Conservation (phyloP, 2,888 invertebrate genomes). For the Alitta virens region DNA sequence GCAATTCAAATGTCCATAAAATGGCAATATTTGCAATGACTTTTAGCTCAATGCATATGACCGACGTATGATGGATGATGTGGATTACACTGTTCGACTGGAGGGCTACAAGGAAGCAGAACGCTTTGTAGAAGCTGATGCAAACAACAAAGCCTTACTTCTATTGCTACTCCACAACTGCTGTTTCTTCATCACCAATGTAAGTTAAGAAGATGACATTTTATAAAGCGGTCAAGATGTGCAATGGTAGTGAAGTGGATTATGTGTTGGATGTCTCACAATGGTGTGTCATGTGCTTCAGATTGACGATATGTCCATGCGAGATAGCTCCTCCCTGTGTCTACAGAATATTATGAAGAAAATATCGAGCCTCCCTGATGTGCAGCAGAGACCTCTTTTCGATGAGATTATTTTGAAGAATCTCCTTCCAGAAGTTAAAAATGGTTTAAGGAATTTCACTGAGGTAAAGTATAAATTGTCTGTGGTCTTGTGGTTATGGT, state of each 20-base stretch:
- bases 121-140: background rate
- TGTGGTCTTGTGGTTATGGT: too few relatives aligned
- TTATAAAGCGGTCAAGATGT: too few relatives aligned
- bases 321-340: constrained; percentile 75
- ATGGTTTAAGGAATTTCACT: constrained; percentile 70
- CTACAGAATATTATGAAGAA: constrained; percentile 66
- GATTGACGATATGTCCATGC: constrained; percentile 79
- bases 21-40: too few relatives aligned
- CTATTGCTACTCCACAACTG: constrained; percentile 73
- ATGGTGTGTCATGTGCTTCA: too few relatives aligned
- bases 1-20: too few relatives aligned
- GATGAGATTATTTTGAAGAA: constrained; percentile 59
- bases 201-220: too few relatives aligned
- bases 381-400: constrained; percentile 58
- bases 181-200: constrained; percentile 70
- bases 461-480: constrained; percentile 60
- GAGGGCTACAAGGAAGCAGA: constrained; percentile 71
- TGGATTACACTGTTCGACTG: constrained; percentile 81
- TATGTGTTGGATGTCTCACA: too few relatives aligned
- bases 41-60: constrained; percentile 74
- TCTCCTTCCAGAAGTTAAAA: constrained; percentile 65
- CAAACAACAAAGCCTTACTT: constrained; percentile 20
- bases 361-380: too few relatives aligned
- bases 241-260: too few relatives aligned
- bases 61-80: constrained; percentile 85